Evolutionary conservation across 2,797 vertebrate genomes (phyloP).

Genomic region (Notamacropus eugenii): DNA sequence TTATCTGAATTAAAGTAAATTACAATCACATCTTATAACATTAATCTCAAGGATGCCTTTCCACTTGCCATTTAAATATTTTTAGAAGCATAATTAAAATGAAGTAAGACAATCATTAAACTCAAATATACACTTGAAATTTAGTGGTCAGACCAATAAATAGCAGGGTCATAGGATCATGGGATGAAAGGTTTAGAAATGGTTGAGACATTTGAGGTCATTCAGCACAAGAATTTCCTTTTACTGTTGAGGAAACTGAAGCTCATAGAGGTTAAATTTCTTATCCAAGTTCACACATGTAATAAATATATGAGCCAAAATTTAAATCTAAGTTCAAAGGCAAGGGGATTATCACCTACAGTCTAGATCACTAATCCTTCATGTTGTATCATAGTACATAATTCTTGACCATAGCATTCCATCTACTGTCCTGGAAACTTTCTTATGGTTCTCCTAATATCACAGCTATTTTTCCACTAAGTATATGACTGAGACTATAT

Average conservation of each 20-base stretch:
- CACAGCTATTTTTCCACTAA: not conserved
- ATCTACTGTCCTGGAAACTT: not conserved
- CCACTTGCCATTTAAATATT: not conserved
- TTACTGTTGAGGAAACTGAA: not conserved
- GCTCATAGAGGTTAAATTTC: not conserved
- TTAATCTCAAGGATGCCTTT: not conserved
- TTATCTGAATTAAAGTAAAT: not conserved
- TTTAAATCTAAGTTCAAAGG: not conserved
- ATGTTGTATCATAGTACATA: not conserved
- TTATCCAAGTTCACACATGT: not conserved
- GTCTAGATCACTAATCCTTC: not conserved
- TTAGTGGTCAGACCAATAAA: not conserved
- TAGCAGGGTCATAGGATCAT: not conserved
- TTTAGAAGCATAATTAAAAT: conserved; percentile 20
- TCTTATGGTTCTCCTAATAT: not conserved
- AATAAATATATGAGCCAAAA: not conserved
- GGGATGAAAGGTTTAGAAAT: not conserved
- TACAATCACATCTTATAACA: not conserved
- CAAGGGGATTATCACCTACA: not conserved
- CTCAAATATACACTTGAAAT: not conserved
- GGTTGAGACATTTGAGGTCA: not conserved
- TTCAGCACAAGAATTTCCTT: not conserved
- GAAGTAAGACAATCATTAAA: not conserved
- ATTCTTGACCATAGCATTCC: not conserved
- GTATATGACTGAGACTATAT: not conserved